These are phyloP conservation scores for Coracopsis vasa DNA, from an alignment of 2,113 vertebrate species.

Conservation along the genomic window DNA sequence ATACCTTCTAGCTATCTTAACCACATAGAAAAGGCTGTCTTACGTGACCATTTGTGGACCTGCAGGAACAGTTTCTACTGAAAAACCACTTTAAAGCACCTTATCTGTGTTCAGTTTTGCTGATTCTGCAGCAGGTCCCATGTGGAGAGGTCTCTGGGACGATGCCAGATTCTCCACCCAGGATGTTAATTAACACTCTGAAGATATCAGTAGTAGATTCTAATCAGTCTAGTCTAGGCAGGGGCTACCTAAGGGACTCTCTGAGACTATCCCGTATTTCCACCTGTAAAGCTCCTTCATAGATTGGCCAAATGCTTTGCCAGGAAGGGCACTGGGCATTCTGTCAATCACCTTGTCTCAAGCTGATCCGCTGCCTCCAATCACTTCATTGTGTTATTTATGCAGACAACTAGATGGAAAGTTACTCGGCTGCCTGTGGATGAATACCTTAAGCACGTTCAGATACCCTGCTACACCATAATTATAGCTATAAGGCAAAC, in stretches of 20 bases:
- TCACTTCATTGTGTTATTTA: neutral
- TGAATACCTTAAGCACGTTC: neutral
- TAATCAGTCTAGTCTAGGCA: neutral
- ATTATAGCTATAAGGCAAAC: neutral
- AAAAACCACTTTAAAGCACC: neutral
- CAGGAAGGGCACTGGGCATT: neutral
- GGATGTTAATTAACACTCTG: neutral
- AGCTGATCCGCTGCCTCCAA: neutral
- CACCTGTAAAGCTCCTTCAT: neutral
- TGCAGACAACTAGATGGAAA: neutral
- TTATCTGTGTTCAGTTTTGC: neutral
- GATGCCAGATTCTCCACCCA: neutral
- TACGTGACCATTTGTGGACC: rapidly evolving
- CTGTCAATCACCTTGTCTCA: neutral
- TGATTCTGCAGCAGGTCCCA: neutral
- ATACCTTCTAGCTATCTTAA: neutral
- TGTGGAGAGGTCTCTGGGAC: neutral
- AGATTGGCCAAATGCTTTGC: neutral
- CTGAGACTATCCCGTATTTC: neutral
- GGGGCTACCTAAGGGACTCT: neutral
- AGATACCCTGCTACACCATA: neutral
- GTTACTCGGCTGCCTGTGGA: neutral
- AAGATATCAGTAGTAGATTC: neutral
- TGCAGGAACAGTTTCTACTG: neutral
- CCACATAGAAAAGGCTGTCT: neutral